Evolutionary conservation across 2,797 vertebrate genomes (phyloP).

Genomic region (Pithecia hirsuta): DNA sequence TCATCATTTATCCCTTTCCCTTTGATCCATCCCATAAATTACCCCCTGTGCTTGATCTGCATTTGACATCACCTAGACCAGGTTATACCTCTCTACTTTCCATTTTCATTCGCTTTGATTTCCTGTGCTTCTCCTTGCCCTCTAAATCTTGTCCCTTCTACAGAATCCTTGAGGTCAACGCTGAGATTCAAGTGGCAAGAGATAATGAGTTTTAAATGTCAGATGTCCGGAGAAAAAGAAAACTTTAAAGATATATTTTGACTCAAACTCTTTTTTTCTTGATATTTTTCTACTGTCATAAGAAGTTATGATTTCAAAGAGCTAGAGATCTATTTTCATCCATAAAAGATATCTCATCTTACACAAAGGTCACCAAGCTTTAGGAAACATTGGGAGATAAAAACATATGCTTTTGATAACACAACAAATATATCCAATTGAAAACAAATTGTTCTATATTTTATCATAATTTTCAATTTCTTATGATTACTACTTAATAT

Average conservation of each 20-base stretch:
- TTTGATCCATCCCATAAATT: no score
- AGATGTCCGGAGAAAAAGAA: constrained; percentile 31
- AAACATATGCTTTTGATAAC: constrained; percentile 89
- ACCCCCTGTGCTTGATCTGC: background rate
- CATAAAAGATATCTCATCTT: constrained; percentile 89
- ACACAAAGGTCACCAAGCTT: constrained; percentile 87
- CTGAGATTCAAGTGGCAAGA: background rate
- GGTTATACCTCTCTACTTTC: background rate
- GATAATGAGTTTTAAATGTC: constrained; percentile 66
- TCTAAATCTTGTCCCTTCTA: background rate
- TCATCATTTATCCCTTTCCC: no score
- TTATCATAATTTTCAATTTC: constrained; percentile 85
- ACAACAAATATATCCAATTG: constrained; percentile 83
- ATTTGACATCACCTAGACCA: background rate
- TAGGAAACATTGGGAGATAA: constrained; percentile 87
- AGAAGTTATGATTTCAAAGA: constrained; percentile 35
- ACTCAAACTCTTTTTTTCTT: constrained; percentile 9
- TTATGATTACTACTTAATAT: constrained; percentile 80
- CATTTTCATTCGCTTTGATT: background rate
- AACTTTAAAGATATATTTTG: constrained; percentile 48
- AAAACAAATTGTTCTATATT: constrained; percentile 79
- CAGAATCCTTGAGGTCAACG: constrained; percentile 39
- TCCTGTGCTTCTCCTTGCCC: background rate
- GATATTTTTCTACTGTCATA: constrained; percentile 13
- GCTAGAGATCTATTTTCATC: constrained; percentile 84